Evolutionary conservation across 2,113 vertebrate species (phyloP), one percentile per base, ranked within the genome.

Genomic region (Scomber scombrus): DNA sequence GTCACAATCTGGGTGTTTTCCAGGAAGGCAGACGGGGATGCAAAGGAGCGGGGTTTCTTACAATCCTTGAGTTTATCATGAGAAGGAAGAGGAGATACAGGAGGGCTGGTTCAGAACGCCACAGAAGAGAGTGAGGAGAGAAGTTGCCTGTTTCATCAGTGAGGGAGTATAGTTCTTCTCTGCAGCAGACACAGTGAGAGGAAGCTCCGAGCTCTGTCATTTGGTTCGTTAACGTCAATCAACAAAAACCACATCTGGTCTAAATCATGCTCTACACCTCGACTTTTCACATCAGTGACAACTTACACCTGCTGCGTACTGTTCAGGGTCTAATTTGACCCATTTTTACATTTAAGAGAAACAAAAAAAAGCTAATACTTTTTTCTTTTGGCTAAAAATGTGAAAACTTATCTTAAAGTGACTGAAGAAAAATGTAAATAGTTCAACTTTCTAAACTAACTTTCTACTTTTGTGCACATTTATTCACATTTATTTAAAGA

Each of bases 81-180:
- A n/a, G 56, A 49, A 78, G 71, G 51, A 79, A 61, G 51, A 19
- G 34, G 34, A 40, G 34, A 40, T 9, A 49, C 9, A 50, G 34
- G 26, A 31, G 52, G 45, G 80, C 12, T 8, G 71, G 78, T 19
- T 55, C 4, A 56, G 74, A 26, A 5, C 19, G 56, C 29, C 7
- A 47, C 54, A 70, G 63, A 79, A 43, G 19, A 84, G 45, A 77
- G 57, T 4, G 2, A 66, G 19, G 62, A 72, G 23, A 69, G 50
- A 63, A 72, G 63, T 56, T 64, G 61, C 18, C 60, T 51, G 80
- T 3, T 61, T 23, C 65, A 51, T 70, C 63, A 18, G 64, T 68
- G 57, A 87, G 81, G 85, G 87, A 87, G 92, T 84, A 87, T 89
- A 92, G 88, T 88, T 91, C 91, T 82, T 67, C 65, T 86, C 84